A percentile compares a stretch with the other conserved stretches of the same genome.
Conservation (phyloP, 2,797 vertebrate genomes). For the Nannoperca obscura region DNA sequence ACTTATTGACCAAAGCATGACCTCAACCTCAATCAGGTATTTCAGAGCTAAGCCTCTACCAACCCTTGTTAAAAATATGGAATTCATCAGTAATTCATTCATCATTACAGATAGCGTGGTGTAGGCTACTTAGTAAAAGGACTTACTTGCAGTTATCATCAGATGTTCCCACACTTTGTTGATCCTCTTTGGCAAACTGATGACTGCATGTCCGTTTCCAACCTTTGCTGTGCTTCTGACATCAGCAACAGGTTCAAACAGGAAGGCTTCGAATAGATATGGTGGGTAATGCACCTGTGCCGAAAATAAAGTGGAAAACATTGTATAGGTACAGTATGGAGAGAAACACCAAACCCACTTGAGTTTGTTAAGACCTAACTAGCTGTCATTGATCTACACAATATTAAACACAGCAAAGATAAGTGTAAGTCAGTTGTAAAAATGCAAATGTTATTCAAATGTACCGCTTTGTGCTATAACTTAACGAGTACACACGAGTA, state of each 20-base stretch:
- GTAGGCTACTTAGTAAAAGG: neutral
- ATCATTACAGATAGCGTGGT: neutral
- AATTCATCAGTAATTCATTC: neutral
- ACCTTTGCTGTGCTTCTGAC: conserved; percentile 89
- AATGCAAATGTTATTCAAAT: neutral
- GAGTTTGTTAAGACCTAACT: no score
- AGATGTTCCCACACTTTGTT: conserved; percentile 87
- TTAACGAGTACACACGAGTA: no score
- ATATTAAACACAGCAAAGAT: no score
- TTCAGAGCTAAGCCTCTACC: neutral
- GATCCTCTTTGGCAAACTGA: conserved; percentile 90
- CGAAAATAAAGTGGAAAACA: neutral
- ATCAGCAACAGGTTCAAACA: conserved; percentile 90
- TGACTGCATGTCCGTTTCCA: conserved; percentile 85
- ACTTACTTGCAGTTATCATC: conserved; percentile 78
- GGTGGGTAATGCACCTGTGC: conserved; percentile 91
- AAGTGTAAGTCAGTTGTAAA: neutral
- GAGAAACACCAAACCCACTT: neutral
- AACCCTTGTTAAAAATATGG: neutral
- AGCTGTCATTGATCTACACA: neutral
- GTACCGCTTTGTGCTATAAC: neutral
- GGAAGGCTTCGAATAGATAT: conserved; percentile 92
- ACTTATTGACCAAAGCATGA: neutral
- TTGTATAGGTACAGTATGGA: neutral
- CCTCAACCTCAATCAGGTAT: neutral